Evolutionary conservation across 53 echinoderm and acorn worm species (phyloP), one percentile per base, ranked within the genome.

Genomic region (Astropecten irregularis): DNA sequence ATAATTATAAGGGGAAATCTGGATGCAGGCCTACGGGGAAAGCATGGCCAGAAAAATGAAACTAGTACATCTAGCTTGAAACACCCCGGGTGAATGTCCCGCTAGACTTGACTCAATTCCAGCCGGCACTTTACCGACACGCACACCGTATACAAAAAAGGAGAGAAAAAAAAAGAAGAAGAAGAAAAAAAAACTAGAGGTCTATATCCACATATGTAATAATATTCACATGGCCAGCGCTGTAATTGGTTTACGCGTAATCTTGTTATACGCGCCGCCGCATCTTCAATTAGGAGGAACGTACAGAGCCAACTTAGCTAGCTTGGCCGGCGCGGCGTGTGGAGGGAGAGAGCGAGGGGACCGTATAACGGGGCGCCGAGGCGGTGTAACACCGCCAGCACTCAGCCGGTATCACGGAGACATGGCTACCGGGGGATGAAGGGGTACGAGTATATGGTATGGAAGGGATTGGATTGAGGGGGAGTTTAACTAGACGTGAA

Each of bases 221-320:
- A 60, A 79, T 44, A 79, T 79, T 61, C 79, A 79, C 62, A 8
- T 33, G 22, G 62, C 63, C 56, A 40, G 61, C 44, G 32, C 61
- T 31, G 61, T 79, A 79, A 79, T 79, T 79, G 79, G 79, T 79
- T 79, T 79, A 79, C 27, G 61, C 18, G 60, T 79, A 79, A 79
- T 79, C 79, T 40, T 19, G 63, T 79, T 79, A 79, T 20, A 33
- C 5, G 79, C 79, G 36, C 30, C 37, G 25, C 44, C 49, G 61
- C 79, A 48, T 62, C 46, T 79, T 79, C 61, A 79, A 79, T 79
- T 62, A 49, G 62, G 56, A 23, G 23, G 30, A 37, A 19, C 18
- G 1, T 65, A 35, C 22, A 39, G 76, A 53, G 40, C 76, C 76
- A n/a, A n/a, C n/a, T n/a, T n/a, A n/a, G n/a, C n/a, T n/a, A n/a